Conservation (phyloP, 2,113 vertebrate species). For the Beaufortia kweichowensis region DNA sequence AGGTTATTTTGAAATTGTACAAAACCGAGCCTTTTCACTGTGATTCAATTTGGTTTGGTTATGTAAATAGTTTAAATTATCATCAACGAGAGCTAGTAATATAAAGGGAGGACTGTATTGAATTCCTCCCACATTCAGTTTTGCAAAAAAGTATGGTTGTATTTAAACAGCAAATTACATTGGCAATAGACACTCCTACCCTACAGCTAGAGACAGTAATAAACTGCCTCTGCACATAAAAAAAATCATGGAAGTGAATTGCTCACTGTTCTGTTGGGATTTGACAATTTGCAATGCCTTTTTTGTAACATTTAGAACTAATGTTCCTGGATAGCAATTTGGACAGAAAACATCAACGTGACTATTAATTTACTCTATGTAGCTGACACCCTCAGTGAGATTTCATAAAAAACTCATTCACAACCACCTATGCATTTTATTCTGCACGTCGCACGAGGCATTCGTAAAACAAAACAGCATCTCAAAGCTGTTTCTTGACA, state of each 20-base stretch:
- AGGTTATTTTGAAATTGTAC: constrained; percentile 7
- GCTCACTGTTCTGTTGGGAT: neutral
- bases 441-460: neutral
- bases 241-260: too few relatives aligned
- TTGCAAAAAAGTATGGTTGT: neutral
- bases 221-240: neutral
- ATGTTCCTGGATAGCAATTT: neutral
- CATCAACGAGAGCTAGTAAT: neutral
- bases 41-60: neutral
- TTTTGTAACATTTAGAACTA: neutral
- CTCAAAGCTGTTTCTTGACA: neutral
- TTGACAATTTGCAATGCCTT: neutral
- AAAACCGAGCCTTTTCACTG: neutral
- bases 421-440: neutral
- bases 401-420: neutral
- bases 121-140: neutral
- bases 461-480: neutral
- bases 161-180: neutral
- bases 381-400: neutral
- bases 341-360: neutral
- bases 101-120: neutral
- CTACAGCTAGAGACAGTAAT: neutral
- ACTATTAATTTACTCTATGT: neutral
- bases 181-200: neutral
- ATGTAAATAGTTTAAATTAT: neutral